Conservation (phyloP, 2,797 vertebrate genomes). For the Dermochelys coriacea region DNA sequence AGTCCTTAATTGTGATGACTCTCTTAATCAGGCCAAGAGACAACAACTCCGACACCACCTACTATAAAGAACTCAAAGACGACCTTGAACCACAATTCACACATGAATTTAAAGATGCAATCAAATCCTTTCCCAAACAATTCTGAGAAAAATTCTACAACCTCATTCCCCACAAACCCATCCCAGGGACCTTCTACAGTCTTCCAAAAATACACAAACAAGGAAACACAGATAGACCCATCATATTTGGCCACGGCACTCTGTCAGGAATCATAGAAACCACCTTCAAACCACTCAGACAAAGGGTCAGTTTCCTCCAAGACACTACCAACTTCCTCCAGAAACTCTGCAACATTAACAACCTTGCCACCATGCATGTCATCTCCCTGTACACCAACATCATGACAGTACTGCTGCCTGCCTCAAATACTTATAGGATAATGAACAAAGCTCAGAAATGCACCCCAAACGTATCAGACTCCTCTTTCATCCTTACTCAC, state of each 20-base stretch:
- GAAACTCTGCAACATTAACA: background rate
- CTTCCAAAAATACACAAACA: background rate
- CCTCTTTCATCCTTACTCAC: background rate
- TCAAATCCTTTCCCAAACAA: background rate
- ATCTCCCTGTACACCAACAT: background rate
- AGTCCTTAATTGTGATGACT: background rate
- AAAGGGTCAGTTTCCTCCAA: background rate
- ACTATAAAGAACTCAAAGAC: background rate
- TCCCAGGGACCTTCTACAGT: background rate
- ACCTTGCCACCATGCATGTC: background rate
- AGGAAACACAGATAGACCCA: background rate
- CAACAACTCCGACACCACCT: background rate
- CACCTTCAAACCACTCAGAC: background rate
- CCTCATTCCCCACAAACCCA: background rate
- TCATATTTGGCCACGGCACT: background rate
- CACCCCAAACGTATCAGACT: background rate
- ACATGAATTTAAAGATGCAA: background rate
- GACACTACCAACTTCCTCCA: background rate
- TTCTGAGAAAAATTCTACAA: background rate
- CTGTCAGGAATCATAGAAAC: background rate
- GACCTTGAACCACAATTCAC: background rate
- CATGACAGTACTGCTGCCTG: background rate
- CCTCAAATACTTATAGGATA: background rate
- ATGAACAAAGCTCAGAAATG: background rate
- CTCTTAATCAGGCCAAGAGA: background rate